phyloP scores from a whole-genome alignment of 1,140 invertebrate genomes.

The Zaprionus inermis region DNA sequence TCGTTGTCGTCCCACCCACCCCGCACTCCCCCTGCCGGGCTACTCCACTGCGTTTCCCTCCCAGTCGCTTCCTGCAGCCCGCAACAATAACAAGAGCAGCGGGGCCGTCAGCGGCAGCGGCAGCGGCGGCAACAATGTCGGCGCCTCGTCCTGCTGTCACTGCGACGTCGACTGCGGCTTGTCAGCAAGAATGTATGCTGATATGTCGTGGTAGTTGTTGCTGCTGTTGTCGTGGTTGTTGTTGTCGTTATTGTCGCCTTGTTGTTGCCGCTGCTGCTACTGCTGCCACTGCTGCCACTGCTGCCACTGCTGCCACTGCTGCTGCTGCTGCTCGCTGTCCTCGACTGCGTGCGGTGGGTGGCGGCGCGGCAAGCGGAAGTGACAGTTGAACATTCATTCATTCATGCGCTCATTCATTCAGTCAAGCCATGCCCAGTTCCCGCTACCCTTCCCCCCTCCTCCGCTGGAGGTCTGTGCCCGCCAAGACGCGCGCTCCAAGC shows the following conservation, averaged over 20 bases:
- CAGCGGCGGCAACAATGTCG: slow-evolving; percentile 58
- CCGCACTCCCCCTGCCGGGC: slow-evolving; percentile 8
- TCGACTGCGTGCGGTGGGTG: slow-evolving; percentile 39
- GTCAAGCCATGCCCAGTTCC: slow-evolving; percentile 25
- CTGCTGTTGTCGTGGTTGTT: not conserved
- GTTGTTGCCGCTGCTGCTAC: slow-evolving; percentile 35
- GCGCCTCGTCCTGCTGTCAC: slow-evolving; percentile 43
- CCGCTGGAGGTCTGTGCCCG: not conserved
- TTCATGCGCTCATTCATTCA: slow-evolving; percentile 63
- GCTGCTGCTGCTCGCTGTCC: slow-evolving; percentile 5
- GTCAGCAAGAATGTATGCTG: slow-evolving; percentile 52
- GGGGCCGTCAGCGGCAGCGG: slow-evolving; percentile 5
- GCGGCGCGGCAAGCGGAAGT: slow-evolving; percentile 65
- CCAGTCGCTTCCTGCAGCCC: slow-evolving; percentile 1
- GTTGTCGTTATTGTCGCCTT: slow-evolving; percentile 1
- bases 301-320: not conserved
- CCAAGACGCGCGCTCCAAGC: slow-evolving; percentile 36
- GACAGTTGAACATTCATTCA: slow-evolving; percentile 82
- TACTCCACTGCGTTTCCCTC: not conserved
- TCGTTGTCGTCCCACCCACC: slow-evolving; percentile 29
- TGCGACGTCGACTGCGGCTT: slow-evolving; percentile 14
- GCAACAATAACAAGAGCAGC: slow-evolving; percentile 43
- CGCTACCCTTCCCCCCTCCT: not conserved
- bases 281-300: too few relatives aligned
- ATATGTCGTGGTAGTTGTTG: slow-evolving; percentile 27